Conservation (phyloP, 2,113 vertebrate genomes). For the Microcebus lehilahytsara region DNA sequence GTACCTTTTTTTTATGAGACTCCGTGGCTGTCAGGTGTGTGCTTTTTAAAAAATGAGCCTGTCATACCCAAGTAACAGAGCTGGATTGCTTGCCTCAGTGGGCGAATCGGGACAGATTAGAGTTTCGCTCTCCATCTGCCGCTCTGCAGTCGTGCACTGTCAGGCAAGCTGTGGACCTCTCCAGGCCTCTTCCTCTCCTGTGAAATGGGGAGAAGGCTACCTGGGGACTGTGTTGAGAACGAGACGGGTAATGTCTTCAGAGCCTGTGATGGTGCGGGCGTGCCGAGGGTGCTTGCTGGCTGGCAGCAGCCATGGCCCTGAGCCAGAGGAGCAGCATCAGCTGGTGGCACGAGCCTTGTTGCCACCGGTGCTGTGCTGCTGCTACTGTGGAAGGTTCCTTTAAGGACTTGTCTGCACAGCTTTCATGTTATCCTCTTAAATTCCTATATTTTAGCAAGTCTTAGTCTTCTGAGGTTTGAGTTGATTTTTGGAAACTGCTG, state of each 20-base stretch:
- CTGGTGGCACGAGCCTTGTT: not conserved
- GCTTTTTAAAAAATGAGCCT: not conserved
- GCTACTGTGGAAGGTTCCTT: rapidly evolving
- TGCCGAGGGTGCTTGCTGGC: too few species aligned
- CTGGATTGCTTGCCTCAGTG: rapidly evolving
- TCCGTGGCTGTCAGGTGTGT: too few species aligned
- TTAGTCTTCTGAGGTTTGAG: not conserved
- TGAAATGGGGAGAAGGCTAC: rapidly evolving
- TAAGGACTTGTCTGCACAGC: rapidly evolving
- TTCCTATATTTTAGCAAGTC: rapidly evolving
- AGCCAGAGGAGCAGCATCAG: not conserved
- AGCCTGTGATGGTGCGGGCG: not conserved
- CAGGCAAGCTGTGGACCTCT: rapidly evolving
- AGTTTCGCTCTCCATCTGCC: rapidly evolving
- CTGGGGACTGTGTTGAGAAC: rapidly evolving
- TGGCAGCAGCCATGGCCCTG: rapidly evolving
- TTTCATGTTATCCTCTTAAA: rapidly evolving
- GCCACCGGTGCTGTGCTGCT: rapidly evolving
- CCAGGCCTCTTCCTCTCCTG: rapidly evolving
- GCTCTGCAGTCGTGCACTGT: rapidly evolving
- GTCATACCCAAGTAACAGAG: rapidly evolving
- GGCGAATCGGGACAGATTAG: rapidly evolving
- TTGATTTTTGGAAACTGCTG: not conserved
- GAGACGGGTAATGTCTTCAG: rapidly evolving
- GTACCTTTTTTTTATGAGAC: not conserved